Evolutionary conservation across 2,888 invertebrate species (phyloP).

Genomic region (Pristionchus arcanus): DNA sequence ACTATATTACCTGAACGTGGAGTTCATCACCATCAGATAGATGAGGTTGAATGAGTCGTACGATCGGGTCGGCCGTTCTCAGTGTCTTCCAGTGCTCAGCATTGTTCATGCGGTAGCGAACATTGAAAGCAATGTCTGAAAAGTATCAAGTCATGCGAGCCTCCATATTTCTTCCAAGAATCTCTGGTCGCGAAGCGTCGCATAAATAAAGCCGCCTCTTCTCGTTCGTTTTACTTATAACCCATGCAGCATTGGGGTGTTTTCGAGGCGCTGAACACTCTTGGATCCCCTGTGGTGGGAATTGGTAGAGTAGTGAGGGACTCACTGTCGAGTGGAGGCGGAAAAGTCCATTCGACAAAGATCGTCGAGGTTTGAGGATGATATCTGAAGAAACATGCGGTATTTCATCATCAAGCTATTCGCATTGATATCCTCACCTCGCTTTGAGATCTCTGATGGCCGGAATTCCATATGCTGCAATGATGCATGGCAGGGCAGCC

Average conservation of each 20-base stretch:
- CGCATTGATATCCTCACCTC: not conserved
- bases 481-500: not conserved
- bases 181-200: not conserved
- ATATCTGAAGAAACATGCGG: constrained; percentile 19
- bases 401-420: not conserved
- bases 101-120: constrained; percentile 61
- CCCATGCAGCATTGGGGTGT: not conserved
- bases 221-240: not conserved
- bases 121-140: constrained; percentile 65
- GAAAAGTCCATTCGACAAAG: constrained; percentile 73
- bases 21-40: constrained; percentile 68
- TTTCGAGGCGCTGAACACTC: not conserved
- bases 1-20: constrained; percentile 62
- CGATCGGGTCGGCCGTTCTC: constrained; percentile 65
- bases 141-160: not conserved
- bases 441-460: constrained; percentile 45
- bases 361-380: constrained; percentile 69
- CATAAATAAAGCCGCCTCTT: not conserved
- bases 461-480: constrained; percentile 5
- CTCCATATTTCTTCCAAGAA: not conserved
- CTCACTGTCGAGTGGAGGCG: constrained; percentile 63
- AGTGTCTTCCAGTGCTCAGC: constrained; percentile 65
- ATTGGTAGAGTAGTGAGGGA: not conserved
- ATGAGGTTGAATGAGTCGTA: constrained; percentile 64
- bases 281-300: not conserved